Evolutionary conservation across 2,113 vertebrate species (phyloP).

Genomic region (Menidia beryllina): DNA sequence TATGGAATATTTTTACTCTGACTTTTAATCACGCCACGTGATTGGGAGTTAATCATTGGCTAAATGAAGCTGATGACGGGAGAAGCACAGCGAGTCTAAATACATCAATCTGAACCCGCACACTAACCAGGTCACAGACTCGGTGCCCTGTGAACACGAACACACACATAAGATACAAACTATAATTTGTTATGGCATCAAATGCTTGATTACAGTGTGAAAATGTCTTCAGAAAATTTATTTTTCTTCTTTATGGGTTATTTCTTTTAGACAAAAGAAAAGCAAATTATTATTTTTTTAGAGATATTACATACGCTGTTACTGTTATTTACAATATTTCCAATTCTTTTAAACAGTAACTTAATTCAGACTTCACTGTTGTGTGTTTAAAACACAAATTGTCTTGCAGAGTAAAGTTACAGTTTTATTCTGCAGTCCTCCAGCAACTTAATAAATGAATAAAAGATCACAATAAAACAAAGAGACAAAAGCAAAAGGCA

Average conservation of each 20-base stretch:
- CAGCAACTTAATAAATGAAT: too few species aligned
- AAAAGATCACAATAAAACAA: too few species aligned
- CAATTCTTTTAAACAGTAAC: too few species aligned
- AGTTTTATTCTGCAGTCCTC: too few species aligned
- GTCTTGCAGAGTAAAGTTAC: too few species aligned
- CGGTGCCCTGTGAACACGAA: constrained; percentile 40
- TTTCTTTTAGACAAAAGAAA: background rate
- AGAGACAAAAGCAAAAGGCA: too few species aligned
- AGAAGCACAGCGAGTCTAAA: constrained; percentile 47
- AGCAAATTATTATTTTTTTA: background rate
- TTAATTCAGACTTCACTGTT: too few species aligned
- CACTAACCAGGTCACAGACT: constrained; percentile 71
- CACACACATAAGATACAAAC: constrained; percentile 23
- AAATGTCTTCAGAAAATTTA: background rate
- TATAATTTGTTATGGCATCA: background rate
- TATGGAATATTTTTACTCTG: constrained; percentile 80
- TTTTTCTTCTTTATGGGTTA: background rate
- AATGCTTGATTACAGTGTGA: background rate
- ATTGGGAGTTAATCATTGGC: constrained; percentile 78
- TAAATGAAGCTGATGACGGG: constrained; percentile 76
- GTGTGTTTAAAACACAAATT: too few species aligned
- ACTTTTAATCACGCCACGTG: constrained; percentile 78
- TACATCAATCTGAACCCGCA: constrained; percentile 57
- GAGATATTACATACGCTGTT: background rate
- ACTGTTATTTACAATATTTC: too few species aligned